phyloP scores from a whole-genome alignment of 2,113 vertebrate species.

The Manacus vitellinus region DNA sequence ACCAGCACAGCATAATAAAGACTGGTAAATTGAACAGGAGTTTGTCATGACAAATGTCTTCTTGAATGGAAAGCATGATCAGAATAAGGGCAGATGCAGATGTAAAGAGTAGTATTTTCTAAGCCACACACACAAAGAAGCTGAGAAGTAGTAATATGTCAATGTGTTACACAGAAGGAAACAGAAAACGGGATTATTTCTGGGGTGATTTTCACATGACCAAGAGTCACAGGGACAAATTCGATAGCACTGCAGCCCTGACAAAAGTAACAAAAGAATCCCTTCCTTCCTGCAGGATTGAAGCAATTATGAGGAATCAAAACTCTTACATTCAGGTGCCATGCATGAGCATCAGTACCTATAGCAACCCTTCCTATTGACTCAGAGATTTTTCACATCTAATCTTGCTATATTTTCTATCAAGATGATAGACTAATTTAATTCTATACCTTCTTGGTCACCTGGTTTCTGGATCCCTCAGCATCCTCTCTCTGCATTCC shows the following conservation, averaged over 20 bases:
- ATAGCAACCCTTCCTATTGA: neutral
- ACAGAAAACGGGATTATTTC: neutral
- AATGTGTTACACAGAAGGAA: neutral
- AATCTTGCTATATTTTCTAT: accelerated
- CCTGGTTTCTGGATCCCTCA: neutral
- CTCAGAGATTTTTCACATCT: neutral
- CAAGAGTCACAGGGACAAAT: neutral
- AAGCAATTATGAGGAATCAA: neutral
- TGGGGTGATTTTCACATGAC: neutral
- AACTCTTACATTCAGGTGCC: neutral
- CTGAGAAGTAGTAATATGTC: neutral
- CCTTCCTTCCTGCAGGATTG: neutral
- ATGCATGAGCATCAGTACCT: neutral
- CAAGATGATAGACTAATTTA: neutral
- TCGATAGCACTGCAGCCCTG: neutral
- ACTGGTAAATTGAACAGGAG: neutral
- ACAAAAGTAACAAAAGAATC: neutral
- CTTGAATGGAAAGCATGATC: neutral
- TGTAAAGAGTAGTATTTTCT: neutral
- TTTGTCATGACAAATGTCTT: neutral
- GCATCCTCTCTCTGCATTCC: neutral
- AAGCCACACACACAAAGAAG: neutral
- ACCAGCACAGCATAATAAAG: neutral
- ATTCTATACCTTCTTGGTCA: neutral
- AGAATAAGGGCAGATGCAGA: neutral